Evolutionary conservation across 2,797 vertebrate genomes (phyloP), one percentile per base, ranked within the genome.

Genomic region (Columba guinea): DNA sequence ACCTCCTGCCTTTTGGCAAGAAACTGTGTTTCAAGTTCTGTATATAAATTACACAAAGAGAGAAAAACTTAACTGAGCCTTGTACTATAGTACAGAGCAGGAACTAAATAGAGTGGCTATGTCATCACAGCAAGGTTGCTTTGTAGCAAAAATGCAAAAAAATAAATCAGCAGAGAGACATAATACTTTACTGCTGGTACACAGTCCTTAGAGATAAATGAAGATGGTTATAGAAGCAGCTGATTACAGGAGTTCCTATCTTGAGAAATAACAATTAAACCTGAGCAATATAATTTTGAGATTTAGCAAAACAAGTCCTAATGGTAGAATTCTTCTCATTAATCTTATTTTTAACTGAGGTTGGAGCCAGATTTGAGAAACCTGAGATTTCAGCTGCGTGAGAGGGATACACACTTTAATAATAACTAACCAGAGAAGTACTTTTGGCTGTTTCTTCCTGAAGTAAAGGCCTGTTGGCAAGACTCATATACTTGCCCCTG

Each of bases 1-100:
- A 87, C 67, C 63, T 60, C 69, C 87, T 96, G 80, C 83, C 79
- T 92, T 93, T 91, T 67, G 60, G 53, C 59, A 91, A 85, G 79
- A 90, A 92, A 73, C 69, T 81, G 0, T 62, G 78, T 82, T 93
- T 84, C 55, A 90, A 85, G 51, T 88, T 96, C 93, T 94, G 91
- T 90, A 88, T 82, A 90, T 90, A 94, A 74, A 82, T 35, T 82
- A 34, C 24, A 79, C 24, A 69, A 8, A 73, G 65, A 84, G 56
- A 90, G 20, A 63, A 92, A 63, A 90, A 90, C 73, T 94, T 68
- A 90, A 58, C 32, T 60, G 75, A 88, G 59, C 26, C 4, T 86
- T 86, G 82, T 49, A 64, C 39, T 73, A 86, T 4, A 60, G 60
- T 51, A 84, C 17, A 91, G 73, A 88, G 70, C 56, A 64, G 63